Conservation (phyloP, 1,140 invertebrate species). For the Dendrolimus punctatus region DNA sequence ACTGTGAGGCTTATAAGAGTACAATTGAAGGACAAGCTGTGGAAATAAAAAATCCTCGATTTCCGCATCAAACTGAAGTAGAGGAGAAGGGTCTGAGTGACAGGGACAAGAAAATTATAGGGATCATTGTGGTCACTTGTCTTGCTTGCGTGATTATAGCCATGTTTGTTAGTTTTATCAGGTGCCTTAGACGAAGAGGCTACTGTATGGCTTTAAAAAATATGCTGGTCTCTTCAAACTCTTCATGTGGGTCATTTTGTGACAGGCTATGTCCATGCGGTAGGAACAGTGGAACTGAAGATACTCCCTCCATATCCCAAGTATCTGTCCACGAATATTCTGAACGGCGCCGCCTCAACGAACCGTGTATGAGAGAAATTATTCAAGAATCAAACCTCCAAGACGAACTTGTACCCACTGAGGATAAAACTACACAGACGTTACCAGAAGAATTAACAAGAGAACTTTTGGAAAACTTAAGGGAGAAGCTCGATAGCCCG, state of each 20-base stretch:
- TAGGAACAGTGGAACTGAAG: slow-evolving; percentile 42
- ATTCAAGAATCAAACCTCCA: slow-evolving; percentile 60
- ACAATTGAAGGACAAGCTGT: slow-evolving; percentile 45
- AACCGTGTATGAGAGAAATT: slow-evolving; percentile 57
- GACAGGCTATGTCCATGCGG: slow-evolving; percentile 39
- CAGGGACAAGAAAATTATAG: slow-evolving; percentile 54
- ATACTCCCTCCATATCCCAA: slow-evolving; percentile 75
- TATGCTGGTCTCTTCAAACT: slow-evolving; percentile 40
- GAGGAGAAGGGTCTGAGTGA: slow-evolving; percentile 29
- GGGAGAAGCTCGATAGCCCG: slow-evolving; percentile 80
- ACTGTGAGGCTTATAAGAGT: slow-evolving; percentile 62
- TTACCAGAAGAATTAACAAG: slow-evolving; percentile 82
- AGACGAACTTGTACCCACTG: slow-evolving; percentile 66
- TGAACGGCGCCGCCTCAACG: slow-evolving; percentile 71
- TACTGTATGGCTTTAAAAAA: slow-evolving; percentile 49
- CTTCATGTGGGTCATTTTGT: slow-evolving; percentile 41
- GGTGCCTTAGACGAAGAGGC: slow-evolving; percentile 46
- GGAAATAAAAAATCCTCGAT: slow-evolving; percentile 61
- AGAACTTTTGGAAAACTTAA: slow-evolving; percentile 79
- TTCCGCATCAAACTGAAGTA: slow-evolving; percentile 52
- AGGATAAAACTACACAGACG: slow-evolving; percentile 81
- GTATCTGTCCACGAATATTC: slow-evolving; percentile 78
- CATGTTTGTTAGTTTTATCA: slow-evolving; percentile 48
- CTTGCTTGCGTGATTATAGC: slow-evolving; percentile 47
- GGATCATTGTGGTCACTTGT: slow-evolving; percentile 50